Evolutionary conservation across 2,113 vertebrate genomes (phyloP), one percentile per base, ranked within the genome.

Genomic region (Conger conger): DNA sequence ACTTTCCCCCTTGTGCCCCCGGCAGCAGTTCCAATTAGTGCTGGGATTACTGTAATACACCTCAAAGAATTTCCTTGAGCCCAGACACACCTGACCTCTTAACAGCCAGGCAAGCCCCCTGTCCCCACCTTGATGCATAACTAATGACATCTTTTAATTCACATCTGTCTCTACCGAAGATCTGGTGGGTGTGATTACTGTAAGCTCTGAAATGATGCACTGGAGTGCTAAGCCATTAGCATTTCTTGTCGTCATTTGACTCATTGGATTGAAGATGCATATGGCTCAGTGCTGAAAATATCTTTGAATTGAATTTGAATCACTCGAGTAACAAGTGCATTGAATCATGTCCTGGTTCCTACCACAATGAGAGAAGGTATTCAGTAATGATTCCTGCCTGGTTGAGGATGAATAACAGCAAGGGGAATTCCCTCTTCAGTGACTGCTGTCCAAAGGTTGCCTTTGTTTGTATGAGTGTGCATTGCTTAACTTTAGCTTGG

Each of bases 371-470:
- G 5, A 63, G 4, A 63, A 20, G 6, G 20, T 73, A 15, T 73
- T 30, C 68, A 4, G n/a, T 27, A 7, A 30, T 33, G 68, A 73
- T 11, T 33, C 68, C 7, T 8, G 9, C 27, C 18, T 8, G 18
- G 57, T 20, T 27, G 27, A 30, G n/a, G 27, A 73, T n/a, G n/a
- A n/a, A n/a, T 33, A 27, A 30, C 68, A 33, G 9, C 68, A 73
- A 30, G 6, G 23, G 68, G 9, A 13, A 2, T 6, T 7, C 57
- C 68, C 68, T 73, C n/a, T 30, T 13, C 57, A 60, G 68, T 33
- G 68, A 73, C 68, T 73, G 68, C 68, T 73, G 68, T 73, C 9
- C n/a, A n/a, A n/a, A n/a, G n/a, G n/a, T n/a, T n/a, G n/a, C n/a
- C n/a, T n/a, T n/a, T n/a, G n/a, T n/a, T n/a, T n/a, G n/a, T n/a